Evolutionary conservation across 2,113 vertebrate species (phyloP).

Genomic region (sheep (Ovis aries)): ARS-UI_Ramb_v3.0 NC_056070.1:6696001-6696500

Average conservation of each 20-base stretch:
- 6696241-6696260: not conserved
- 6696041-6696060: not conserved
- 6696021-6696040: not conserved
- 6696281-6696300: not conserved
- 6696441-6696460: not conserved
- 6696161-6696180: not conserved
- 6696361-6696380: not conserved
- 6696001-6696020: not conserved
- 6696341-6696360: not conserved
- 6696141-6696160: not conserved
- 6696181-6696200: not conserved
- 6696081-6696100: not conserved
- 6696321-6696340: not conserved
- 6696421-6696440: not conserved
- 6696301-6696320: not conserved
- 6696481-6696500: not conserved
- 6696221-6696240: not conserved
- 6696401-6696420: not conserved
- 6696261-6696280: not conserved
- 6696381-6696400: not conserved
- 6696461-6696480: not conserved
- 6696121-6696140: not conserved
- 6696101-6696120: not conserved
- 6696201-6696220: not conserved
- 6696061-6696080: not conserved